Base-by-base conservation (phyloP, 2,888 invertebrate species). In the Cephus rjabovi region DNA sequence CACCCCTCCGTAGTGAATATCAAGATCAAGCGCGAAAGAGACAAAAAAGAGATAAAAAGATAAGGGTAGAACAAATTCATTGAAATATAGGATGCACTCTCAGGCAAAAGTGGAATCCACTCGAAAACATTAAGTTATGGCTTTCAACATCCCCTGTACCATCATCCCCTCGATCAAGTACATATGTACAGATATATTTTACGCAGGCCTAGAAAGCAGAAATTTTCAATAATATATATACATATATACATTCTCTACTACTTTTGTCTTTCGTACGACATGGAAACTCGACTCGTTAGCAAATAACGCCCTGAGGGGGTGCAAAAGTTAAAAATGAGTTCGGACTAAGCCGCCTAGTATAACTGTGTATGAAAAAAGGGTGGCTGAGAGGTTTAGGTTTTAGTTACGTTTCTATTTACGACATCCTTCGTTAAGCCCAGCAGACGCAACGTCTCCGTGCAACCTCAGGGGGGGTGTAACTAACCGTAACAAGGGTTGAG, bases 341-440 rank as follows among this genome's bases (percentile, higher is more conserved):
- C 56, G 56, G 0, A 23, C 56, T 6, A 56, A 0, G 23, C 23
- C 9, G 56, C 9, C 9, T 56, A 3, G 56, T 56, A 56, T 56
- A 23, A 9, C 23, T 56, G 23, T 33, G 71, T 9, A 31, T 71
- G 83, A 83, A 12, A 81, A 82, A 37, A 35, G 12, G 35, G 83
- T 80, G 79, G 80, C 76, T 82, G 81, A 79, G 81, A 81, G 79
- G 79, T 79, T 82, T 80, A 81, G 80, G 81, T 84, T 85, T 83
- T 80, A 81, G 81, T 84, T 80, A 80, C 82, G 80, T 82, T 84
- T 84, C 87, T 85, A 84, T 87, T 86, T 83, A 81, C 80, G 82
- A 83, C 78, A 78, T 80, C 77, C 83, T 87, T 87, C 85, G 86
- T 87, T 87, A 86, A 33, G 33, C 12, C 71, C 71, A 56, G 56